Evolutionary conservation across 2,888 invertebrate genomes (phyloP), one percentile per base, ranked within the genome.

Genomic region (Xestoiulus laeticollis): DNA sequence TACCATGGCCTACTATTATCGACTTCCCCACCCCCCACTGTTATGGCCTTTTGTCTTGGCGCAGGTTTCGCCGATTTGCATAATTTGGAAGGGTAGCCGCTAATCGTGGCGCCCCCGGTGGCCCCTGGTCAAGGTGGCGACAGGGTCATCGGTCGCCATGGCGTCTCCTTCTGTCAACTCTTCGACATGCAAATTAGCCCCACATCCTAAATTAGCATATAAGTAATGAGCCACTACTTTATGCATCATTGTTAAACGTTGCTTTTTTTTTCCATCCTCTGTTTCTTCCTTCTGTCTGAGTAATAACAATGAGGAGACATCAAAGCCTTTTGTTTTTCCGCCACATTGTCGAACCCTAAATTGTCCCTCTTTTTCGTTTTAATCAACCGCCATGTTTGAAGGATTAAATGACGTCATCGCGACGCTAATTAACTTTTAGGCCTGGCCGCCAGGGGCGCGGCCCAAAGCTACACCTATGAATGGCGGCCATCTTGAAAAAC

Each of bases 121-220:
- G 53, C 53, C 19, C 53, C 53, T 19, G 53, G 53, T 19, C 53
- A 38, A 38, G 38, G 38, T 38, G 38, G 38, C 38, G 38, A 38
- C 38, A 38, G 38, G 38, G 38, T 38, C 38, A 38, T 38, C 38
- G 38, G 84, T 30, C 32, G 22, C 26, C 26, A 38, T 85, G 86
- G 86, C 86, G 86, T 53, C 86, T 44, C 53, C 86, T 86, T 12
- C 30, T 26, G 86, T 30, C 86, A 22, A 5, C 10, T n/a, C 26
- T 2, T 2, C 48, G 86, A 43, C 86, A 86, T 44, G 86, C 86
- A 38, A 86, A 86, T 86, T 86, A 86, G 48, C 30, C 85, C 53
- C 48, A 85, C 85, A 38, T 26, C 33, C 22, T 16, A 44, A 53
- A 86, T 86, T 86, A 86, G 86, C 86, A 86, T 86, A 86, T 22